Conservation (phyloP, 2,888 invertebrate species). For the Chironomus riparius region DNA sequence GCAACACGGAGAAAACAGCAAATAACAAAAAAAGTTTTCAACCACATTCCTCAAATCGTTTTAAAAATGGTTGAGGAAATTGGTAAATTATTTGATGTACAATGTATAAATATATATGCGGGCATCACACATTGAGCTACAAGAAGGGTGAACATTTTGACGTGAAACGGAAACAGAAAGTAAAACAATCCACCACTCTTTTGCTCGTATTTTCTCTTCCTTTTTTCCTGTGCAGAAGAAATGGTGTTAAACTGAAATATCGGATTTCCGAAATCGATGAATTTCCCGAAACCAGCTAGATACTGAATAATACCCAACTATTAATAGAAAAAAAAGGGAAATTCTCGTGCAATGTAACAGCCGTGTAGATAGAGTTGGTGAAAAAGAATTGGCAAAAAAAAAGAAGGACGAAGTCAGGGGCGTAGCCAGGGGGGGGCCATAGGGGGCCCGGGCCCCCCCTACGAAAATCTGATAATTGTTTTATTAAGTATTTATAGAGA, state of each 20-base stretch:
- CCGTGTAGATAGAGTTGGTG: no score
- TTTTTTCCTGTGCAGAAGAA: not conserved
- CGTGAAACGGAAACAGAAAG: conserved; percentile 8
- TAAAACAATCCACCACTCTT: conserved; percentile 9
- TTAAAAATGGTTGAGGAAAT: not conserved
- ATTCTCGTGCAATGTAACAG: no score
- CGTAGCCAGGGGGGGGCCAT: no score
- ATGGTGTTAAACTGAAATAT: conserved; percentile 22
- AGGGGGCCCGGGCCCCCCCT: no score
- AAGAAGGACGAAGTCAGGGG: not conserved
- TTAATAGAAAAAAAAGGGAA: not conserved
- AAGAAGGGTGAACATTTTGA: conserved; percentile 14
- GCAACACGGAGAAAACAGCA: not conserved
- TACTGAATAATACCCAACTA: not conserved
- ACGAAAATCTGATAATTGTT: no score
- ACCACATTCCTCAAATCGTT: not conserved
- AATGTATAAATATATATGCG: not conserved
- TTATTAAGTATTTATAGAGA: no score
- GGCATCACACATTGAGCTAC: not conserved
- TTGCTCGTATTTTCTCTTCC: not conserved
- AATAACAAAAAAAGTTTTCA: not conserved
- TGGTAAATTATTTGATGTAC: conserved; percentile 15
- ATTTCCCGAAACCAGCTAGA: not conserved
- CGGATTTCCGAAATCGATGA: conserved; percentile 23
- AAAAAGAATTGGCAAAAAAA: no score